Conservation (phyloP, 2,113 vertebrate species). For the Chlorodrepanis virens region DNA sequence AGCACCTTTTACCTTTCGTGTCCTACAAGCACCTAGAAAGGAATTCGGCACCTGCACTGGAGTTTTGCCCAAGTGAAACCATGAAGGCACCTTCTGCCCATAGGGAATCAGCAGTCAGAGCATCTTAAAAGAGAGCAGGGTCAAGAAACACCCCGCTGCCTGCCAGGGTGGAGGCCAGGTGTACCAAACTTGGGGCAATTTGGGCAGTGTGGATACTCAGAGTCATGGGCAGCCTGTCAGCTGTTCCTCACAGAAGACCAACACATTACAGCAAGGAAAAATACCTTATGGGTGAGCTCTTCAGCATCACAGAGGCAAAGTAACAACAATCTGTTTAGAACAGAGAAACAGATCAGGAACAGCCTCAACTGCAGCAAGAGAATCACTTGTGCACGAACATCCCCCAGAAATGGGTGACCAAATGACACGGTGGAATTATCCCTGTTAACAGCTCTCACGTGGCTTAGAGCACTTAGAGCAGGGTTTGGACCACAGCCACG, state of each 20-base stretch:
- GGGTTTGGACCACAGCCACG: background rate
- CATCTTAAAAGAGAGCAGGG: background rate
- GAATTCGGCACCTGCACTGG: background rate
- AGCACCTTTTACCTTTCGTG: accelerated
- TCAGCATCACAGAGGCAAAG: background rate
- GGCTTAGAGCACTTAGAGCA: background rate
- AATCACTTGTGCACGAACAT: too few relatives aligned
- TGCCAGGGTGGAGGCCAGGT: too few relatives aligned
- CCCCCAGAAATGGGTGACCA: background rate
- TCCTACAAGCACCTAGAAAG: background rate
- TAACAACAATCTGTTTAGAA: background rate
- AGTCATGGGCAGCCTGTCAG: background rate
- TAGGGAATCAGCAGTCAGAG: background rate
- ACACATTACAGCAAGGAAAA: background rate
- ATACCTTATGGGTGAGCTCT: accelerated
- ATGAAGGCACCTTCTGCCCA: accelerated
- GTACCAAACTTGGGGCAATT: background rate
- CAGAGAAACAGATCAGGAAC: background rate
- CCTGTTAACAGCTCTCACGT: accelerated
- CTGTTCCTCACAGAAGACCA: too few relatives aligned
- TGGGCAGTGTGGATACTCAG: background rate
- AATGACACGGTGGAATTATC: accelerated
- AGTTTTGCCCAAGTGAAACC: background rate
- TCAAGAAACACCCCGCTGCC: background rate
- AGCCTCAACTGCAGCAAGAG: accelerated